Evolutionary conservation across 2,113 vertebrate genomes (phyloP), one percentile per base, ranked within the genome.

Genomic region (Sylvilagus bachmani): DNA sequence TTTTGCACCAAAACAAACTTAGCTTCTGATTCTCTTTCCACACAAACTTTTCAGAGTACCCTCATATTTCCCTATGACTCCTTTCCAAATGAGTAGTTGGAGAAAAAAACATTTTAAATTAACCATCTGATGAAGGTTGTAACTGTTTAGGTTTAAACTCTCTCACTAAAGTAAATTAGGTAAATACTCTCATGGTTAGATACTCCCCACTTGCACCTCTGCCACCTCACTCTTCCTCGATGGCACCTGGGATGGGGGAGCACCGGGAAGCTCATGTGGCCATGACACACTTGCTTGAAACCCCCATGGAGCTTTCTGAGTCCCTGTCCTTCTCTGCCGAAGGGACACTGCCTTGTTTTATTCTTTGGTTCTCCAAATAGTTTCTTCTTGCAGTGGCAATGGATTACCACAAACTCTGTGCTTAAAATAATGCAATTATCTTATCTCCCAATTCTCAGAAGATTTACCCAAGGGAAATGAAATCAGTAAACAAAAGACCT

Each of bases 201-300:
- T 4, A 44, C 44, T n/a, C 19, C 29, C 27, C 31, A 53, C 1
- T 22, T 6, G 21, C 10, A 36, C 4, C 12, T 33, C 25, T 0
- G 7, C 13, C 19, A 53, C 0, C 3, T 17, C 0, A 14, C 25
- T 36, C 8, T 16, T 51, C 58, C n/a, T n/a, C 51, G 3, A 36
- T 1, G 25, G 55, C 1, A 2, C 4, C 2, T 58, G 38, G 27
- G 7, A 2, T 12, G 10, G 66, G 3, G 33, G 22, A 31, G 16
- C 4, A 0, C 6, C 74, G 6, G 0, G 0, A 16, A 74, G 10
- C 25, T 67, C 55, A 8, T 0, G 0, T 2, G 61, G 16, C 5
- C 53, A 2, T 1, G 9, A 16, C 13, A 31, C 6, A 66, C 33
- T 14, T 2, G 27, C 33, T 14, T 61, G 33, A 67, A n/a, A 25